Conservation (phyloP, 2,797 vertebrate genomes). For the Heteromormyrus szaboi region DNA sequence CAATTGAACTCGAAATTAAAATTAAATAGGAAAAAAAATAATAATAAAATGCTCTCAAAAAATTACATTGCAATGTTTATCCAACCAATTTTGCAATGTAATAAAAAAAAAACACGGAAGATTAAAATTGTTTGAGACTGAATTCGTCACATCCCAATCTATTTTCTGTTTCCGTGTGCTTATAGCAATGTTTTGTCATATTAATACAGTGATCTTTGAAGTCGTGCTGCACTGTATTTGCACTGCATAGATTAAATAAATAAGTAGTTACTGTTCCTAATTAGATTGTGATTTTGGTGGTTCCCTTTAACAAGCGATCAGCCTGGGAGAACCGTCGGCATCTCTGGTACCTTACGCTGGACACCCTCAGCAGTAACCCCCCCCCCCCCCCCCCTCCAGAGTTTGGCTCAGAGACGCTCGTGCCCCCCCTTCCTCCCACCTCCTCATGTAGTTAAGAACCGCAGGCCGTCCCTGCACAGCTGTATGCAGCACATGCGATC, state of each 20-base stretch:
- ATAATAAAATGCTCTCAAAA: neutral
- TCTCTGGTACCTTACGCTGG: neutral
- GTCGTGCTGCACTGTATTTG: neutral
- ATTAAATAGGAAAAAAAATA: neutral
- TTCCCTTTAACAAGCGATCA: neutral
- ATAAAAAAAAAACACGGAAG: neutral
- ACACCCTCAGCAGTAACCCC: neutral
- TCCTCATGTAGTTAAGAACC: neutral
- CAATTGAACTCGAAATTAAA: neutral
- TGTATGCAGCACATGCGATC: neutral
- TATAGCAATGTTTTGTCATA: slow-evolving; percentile 1
- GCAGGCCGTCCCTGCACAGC: neutral
- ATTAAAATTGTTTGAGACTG: neutral
- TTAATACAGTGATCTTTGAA: neutral
- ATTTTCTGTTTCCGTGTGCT: neutral
- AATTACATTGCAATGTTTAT: neutral
- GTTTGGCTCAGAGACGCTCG: neutral
- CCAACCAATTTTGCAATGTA: neutral
- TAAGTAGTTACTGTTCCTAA: neutral
- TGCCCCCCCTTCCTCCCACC: too few relatives aligned
- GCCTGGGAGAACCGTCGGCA: neutral
- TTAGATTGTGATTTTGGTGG: neutral
- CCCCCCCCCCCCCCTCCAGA: neutral
- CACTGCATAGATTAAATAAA: neutral
- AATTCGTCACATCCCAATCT: neutral